Percentiles rank a stretch among this genome's conserved stretches.
Evolutionary conservation across 2,113 vertebrate genomes (phyloP).

Genomic region (Mus pahari): DNA sequence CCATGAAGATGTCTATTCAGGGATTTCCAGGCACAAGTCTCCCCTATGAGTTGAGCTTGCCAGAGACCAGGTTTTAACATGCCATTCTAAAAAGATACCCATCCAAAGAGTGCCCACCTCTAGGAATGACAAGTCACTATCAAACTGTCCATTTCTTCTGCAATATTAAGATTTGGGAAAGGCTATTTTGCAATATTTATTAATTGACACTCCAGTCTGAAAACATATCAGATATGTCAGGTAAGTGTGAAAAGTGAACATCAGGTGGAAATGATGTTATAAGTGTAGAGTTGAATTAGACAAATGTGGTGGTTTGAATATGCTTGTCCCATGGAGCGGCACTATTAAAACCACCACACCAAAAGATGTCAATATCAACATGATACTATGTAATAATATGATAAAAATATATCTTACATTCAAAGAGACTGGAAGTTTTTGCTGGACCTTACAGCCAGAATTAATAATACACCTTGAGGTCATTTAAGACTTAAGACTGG

Average conservation of each 20-base stretch:
- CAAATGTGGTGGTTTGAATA: too few relatives aligned
- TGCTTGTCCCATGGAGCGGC: too few relatives aligned
- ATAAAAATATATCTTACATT: not conserved
- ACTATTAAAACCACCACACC: too few relatives aligned
- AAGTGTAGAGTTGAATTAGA: not conserved
- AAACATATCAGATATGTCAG: not conserved
- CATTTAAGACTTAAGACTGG: not conserved
- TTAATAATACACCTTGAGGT: not conserved
- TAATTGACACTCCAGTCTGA: not conserved
- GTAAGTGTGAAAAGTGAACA: not conserved
- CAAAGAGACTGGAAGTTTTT: not conserved
- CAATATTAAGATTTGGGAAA: slow-evolving; percentile 6
- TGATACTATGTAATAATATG: not conserved
- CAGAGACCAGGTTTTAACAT: not conserved
- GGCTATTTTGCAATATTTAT: not conserved
- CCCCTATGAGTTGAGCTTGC: not conserved
- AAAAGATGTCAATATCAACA: not conserved
- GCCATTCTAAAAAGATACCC: not conserved
- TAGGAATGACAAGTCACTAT: not conserved
- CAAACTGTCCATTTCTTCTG: not conserved
- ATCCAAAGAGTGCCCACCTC: not conserved
- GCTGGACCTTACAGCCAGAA: not conserved
- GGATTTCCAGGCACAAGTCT: not conserved
- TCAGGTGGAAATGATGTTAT: not conserved
- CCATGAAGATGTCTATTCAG: not conserved